These are phyloP conservation scores for Muntiacus muntjak DNA, from an alignment of 2,113 vertebrate species.

Conservation along the genomic window DNA sequence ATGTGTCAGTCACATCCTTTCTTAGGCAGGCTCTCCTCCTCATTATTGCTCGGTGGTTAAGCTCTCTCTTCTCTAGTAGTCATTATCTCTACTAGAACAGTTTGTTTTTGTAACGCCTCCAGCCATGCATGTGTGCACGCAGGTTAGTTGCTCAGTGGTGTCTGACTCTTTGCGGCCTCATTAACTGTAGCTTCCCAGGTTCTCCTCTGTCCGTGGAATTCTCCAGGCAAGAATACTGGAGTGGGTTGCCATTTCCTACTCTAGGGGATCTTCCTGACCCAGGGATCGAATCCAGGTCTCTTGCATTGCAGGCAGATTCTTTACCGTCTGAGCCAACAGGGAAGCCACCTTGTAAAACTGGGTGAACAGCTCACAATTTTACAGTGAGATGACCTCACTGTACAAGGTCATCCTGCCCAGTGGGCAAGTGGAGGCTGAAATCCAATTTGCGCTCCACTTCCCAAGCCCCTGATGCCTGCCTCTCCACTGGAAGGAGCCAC, in stretches of 20 bases:
- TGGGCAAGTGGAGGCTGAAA: neutral
- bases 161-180: neutral
- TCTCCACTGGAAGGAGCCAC: neutral
- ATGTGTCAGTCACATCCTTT: constrained; percentile 1
- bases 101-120: neutral
- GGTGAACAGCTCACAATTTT: neutral
- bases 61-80: neutral
- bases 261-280: neutral
- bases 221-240: neutral
- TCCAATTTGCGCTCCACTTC: neutral
- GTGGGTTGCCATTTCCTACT: neutral
- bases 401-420: neutral
- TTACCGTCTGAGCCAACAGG: neutral
- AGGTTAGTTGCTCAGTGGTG: neutral
- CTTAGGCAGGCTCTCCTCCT: neutral
- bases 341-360: neutral
- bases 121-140: neutral
- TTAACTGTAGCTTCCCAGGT: neutral
- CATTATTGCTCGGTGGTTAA: neutral
- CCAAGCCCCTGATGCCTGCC: neutral
- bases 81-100: neutral
- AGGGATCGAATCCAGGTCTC: neutral
- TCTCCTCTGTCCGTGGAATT: neutral
- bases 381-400: neutral
- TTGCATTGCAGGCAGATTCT: neutral